Evolutionary conservation across 2,888 invertebrate species (phyloP), one percentile per base, ranked within the genome.

Genomic region (Drosophila meridionalis): DNA sequence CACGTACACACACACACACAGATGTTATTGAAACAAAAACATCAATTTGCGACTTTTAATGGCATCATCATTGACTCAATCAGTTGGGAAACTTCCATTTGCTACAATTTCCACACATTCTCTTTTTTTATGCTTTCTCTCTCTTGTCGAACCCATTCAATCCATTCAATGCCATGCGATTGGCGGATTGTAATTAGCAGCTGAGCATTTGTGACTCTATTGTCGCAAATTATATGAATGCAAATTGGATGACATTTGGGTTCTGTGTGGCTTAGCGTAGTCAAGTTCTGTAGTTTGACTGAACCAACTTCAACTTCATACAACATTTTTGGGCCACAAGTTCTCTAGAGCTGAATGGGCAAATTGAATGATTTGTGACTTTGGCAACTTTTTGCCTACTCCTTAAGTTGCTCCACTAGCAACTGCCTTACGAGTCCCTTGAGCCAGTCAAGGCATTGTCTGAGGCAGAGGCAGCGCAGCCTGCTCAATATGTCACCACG

Each of bases 1-100:
- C 60, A 65, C 59, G 52, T 48, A 68, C 55, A 57, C 62, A 45
- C 26, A 53, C 42, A 53, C 20, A 55, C 56, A 53, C 56, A 26
- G 28, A 45, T 26, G 11, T 58, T 67, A 85, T 81, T 71, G 78
- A 88, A 80, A 88, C 86, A 88, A 82, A 83, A 88, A 87, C 88
- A 88, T 83, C 79, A 77, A 90, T 90, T 87, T 90, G 80, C 69
- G 83, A 90, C 89, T 83, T 82, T 87, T 90, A 89, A 87, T 87
- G 78, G 76, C 78, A 88, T 88, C 87, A 87, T 88, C 89, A 88
- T 90, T 81, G 90, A 88, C 78, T 90, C 83, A 87, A 90, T 90
- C 90, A 88, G 79, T 76, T 82, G 72, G 56, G 67, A 76, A 90
- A 83, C 74, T 86, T 87, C 77, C 79, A 77, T 79, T 75, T 82